Percentiles rank a stretch among this genome's conserved stretches.
Conservation (phyloP, 2,113 vertebrate genomes). For the Malurus cyaneus region DNA sequence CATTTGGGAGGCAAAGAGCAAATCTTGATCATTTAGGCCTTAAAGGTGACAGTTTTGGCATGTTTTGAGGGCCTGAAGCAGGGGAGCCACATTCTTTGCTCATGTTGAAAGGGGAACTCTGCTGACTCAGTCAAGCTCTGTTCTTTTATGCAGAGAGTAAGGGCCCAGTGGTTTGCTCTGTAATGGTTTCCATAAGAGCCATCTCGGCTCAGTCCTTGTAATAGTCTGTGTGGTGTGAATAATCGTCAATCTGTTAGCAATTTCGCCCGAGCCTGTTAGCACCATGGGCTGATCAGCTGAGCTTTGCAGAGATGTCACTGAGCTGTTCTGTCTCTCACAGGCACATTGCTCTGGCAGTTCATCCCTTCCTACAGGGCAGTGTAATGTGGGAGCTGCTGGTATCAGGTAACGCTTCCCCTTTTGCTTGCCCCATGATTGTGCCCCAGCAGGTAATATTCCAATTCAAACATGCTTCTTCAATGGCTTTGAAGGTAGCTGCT, state of each 20-base stretch:
- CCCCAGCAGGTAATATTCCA: not conserved
- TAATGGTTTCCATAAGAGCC: conserved; percentile 43
- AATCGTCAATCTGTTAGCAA: not conserved
- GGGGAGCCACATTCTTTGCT: not conserved
- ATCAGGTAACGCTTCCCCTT: not conserved
- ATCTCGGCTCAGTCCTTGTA: not conserved
- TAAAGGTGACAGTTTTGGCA: conserved; percentile 22
- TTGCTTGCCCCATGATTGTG: not conserved
- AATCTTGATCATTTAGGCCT: not conserved
- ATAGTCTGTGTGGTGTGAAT: not conserved
- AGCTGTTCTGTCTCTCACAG: not conserved
- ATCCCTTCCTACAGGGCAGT: fast-evolving
- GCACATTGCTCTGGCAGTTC: not conserved
- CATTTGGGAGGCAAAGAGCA: not conserved
- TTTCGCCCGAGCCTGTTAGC: conserved; percentile 19
- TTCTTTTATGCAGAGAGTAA: not conserved
- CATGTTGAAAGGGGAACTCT: not conserved
- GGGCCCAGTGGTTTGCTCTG: not conserved
- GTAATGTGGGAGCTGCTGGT: not conserved
- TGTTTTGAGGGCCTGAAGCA: not conserved
- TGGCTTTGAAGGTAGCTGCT: not conserved
- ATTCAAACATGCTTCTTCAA: not conserved
- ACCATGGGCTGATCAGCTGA: not conserved
- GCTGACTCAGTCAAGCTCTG: not conserved
- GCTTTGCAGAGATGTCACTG: fast-evolving